Base-by-base conservation (phyloP, 2,113 vertebrate genomes). In the Antigone vipio region DNA sequence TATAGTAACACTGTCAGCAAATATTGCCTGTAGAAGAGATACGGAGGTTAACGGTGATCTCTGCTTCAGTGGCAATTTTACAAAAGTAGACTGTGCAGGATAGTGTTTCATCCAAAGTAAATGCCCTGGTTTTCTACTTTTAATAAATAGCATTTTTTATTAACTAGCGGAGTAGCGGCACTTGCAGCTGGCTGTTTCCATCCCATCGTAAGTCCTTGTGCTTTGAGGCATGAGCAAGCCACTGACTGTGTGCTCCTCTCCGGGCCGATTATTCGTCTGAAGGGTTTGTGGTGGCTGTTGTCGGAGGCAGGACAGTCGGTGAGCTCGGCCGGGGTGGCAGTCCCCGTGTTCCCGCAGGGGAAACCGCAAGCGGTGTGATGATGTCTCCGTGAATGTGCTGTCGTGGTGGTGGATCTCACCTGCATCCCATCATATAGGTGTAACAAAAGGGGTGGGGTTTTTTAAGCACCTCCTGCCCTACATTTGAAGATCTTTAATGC, bases 361-460 rank as follows among this genome's bases (percentile, higher is more conserved):
- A 3, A 23, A 2, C 30, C 17, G 44, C 69, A 8, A 53, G 66
- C 45, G 0, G 27, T 5, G n/a, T 19, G 1, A 4, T 50, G 5
- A 8, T 0, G 0, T 44, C 76, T 40, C 1, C 0, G 0, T 58
- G 60, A 69, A n/a, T 27, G 49, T 60, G 79, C 79, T 44, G 4
- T 60, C 62, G 0, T 34, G 66, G 66, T 47, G 78, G 50, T 49
- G 1, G 26, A 68, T 80, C 72, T 72, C 79, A 1, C 55, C 89
- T 77, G 58, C 72, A 29, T 60, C 94, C 91, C 42, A 35, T 38
- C 50, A 32, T 17, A 60, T 26, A 27, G 24, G 42, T 59, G 7
- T 50, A 47, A 30, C 62, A 4, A 22, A 86, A 89, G 53, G 81
- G 44, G 21, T 30, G 9, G 11, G 3, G 8, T 23, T 78, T 93